Evolutionary conservation across 1,140 invertebrate genomes (phyloP).

Genomic region (Dendroctonus valens): DNA sequence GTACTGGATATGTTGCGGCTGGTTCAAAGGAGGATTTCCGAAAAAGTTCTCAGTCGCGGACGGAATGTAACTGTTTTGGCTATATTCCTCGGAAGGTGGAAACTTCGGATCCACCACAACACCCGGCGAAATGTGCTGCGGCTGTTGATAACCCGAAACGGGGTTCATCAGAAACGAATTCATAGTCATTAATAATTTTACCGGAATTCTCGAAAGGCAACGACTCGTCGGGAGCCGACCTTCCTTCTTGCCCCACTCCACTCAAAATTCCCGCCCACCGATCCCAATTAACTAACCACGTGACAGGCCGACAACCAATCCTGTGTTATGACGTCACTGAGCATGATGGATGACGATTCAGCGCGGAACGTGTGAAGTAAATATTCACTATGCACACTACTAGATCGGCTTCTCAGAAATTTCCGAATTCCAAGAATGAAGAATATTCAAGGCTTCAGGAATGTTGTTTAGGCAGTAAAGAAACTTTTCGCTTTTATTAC

Average conservation of each 20-base stretch:
- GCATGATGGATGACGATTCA: constrained; percentile 63
- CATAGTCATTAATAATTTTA: constrained; percentile 62
- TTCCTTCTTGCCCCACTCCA: constrained; percentile 30
- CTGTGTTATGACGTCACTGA: constrained; percentile 52
- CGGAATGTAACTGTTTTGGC: constrained; percentile 78
- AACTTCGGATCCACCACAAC: constrained; percentile 78
- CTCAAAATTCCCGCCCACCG: constrained; percentile 41
- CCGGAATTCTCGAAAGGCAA: constrained; percentile 47
- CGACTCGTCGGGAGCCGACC: constrained; percentile 33
- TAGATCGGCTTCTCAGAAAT: too few relatives aligned
- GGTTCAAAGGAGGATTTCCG: constrained; percentile 55
- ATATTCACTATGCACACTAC: background rate
- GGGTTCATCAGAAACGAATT: constrained; percentile 89
- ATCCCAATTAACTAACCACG: constrained; percentile 48
- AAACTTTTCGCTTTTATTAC: too few relatives aligned
- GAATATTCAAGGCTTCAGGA: too few relatives aligned
- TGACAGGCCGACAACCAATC: constrained; percentile 58
- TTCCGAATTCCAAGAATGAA: too few relatives aligned
- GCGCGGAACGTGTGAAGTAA: constrained; percentile 43
- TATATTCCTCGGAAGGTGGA: constrained; percentile 83
- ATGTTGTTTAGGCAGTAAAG: too few relatives aligned
- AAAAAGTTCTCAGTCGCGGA: constrained; percentile 58
- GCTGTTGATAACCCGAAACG: constrained; percentile 60
- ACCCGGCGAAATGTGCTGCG: constrained; percentile 53
- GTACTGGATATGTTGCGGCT: constrained; percentile 66